A percentile compares a stretch with the other conserved stretches of the same genome.
Evolutionary conservation across 2,797 vertebrate species (phyloP).

Genomic region (Columba guinea): DNA sequence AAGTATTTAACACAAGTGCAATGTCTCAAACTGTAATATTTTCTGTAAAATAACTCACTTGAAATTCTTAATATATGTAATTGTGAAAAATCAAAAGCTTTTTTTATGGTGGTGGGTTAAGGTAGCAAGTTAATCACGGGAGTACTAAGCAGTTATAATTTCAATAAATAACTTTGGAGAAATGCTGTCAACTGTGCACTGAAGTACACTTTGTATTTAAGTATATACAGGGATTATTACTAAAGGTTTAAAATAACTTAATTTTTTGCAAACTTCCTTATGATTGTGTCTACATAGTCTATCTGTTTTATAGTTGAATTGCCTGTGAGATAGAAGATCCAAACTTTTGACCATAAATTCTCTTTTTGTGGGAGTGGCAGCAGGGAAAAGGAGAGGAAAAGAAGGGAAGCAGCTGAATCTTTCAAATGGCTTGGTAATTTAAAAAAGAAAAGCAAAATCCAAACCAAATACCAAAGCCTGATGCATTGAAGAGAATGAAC

Average conservation of each 20-base stretch:
- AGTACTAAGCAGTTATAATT: background rate
- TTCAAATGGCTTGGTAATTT: background rate
- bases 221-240: background rate
- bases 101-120: background rate
- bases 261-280: background rate
- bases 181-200: constrained; percentile 17
- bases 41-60: constrained; percentile 53
- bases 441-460: background rate
- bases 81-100: background rate
- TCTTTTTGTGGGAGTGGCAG: background rate
- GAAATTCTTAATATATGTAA: background rate
- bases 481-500: background rate
- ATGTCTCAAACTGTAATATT: constrained; percentile 23
- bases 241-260: background rate
- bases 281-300: background rate
- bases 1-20: constrained; percentile 37
- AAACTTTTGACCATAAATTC: background rate
- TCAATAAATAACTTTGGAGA: constrained; percentile 36
- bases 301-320: background rate
- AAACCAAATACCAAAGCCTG: background rate
- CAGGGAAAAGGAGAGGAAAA: background rate
- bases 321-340: background rate
- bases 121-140: background rate
- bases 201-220: constrained; percentile 37
- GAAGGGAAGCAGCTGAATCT: background rate